phyloP scores from a whole-genome alignment of 2,888 invertebrate genomes.

The Drosophila anceps region DNA sequence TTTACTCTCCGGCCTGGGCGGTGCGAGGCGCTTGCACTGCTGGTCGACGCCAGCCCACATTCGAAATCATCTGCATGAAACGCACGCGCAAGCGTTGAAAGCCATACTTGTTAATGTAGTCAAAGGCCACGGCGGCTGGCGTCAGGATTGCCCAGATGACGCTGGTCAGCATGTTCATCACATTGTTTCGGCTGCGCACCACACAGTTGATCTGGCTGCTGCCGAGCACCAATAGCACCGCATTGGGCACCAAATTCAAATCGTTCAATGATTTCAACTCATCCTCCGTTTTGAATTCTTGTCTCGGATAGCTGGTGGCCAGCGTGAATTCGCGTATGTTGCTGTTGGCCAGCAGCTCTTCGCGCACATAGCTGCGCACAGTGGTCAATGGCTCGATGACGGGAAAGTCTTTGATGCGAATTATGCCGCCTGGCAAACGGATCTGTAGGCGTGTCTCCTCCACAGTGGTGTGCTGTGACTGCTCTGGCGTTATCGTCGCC shows the following conservation, averaged over 20 bases:
- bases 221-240: constrained; percentile 59
- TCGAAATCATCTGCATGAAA: constrained; percentile 39
- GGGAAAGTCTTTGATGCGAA: constrained; percentile 91
- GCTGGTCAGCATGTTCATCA: constrained; percentile 81
- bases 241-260: constrained; percentile 91
- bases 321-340: constrained; percentile 88
- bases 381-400: constrained; percentile 95
- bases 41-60: constrained; percentile 39
- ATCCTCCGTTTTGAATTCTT: constrained; percentile 93
- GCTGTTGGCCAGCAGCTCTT: constrained; percentile 52
- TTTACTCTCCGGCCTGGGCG: constrained; percentile 73
- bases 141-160: constrained; percentile 83
- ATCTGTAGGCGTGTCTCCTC: constrained; percentile 91
- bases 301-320: constrained; percentile 96
- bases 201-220: constrained; percentile 48
- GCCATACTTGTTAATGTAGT: constrained; percentile 76
- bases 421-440: constrained; percentile 90
- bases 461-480: constrained; percentile 46
- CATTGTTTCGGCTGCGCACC: constrained; percentile 60
- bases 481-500: constrained; percentile 41
- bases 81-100: constrained; percentile 48
- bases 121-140: constrained; percentile 80
- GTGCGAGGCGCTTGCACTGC: neutral
- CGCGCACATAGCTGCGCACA: constrained; percentile 92
- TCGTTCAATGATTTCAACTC: constrained; percentile 94